Percentiles rank a stretch among this genome's conserved stretches.
phyloP scores from a whole-genome alignment of 2,888 invertebrate genomes.

The Theretra japonica region DNA sequence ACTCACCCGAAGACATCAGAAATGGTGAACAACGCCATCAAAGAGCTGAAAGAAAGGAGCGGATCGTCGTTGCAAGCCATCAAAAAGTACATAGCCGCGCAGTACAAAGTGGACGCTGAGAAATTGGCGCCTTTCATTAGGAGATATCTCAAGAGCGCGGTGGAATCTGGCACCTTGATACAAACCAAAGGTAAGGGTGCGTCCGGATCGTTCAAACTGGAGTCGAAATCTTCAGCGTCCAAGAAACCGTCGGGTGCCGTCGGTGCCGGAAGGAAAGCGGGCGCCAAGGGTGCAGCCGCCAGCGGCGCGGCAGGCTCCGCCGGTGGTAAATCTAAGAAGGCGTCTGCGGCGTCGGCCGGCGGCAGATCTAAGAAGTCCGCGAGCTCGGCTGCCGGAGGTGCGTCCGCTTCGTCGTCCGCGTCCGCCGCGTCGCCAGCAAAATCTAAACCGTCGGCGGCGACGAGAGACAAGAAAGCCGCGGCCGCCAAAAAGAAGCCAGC shows the following conservation, averaged over 20 bases:
- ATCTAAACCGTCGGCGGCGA: conserved; percentile 36
- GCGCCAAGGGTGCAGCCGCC: conserved; percentile 41
- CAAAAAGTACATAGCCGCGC: conserved; percentile 86
- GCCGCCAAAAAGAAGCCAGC: conserved; percentile 51
- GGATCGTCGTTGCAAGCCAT: conserved; percentile 85
- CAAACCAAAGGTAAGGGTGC: conserved; percentile 85
- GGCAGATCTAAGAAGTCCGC: conserved; percentile 18
- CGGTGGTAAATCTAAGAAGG: conserved; percentile 41
- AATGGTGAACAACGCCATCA: conserved; percentile 85
- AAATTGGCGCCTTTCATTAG: conserved; percentile 85
- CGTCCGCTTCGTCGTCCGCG: neutral
- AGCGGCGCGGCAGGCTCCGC: conserved; percentile 47
- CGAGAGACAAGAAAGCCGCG: conserved; percentile 50
- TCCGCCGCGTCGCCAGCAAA: conserved; percentile 42
- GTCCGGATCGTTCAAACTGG: conserved; percentile 73
- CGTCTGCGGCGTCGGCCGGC: conserved; percentile 32
- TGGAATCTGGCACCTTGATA: conserved; percentile 79
- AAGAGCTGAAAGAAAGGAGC: conserved; percentile 80
- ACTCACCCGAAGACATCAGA: conserved; percentile 56
- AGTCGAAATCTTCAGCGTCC: conserved; percentile 50
- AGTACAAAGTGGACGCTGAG: conserved; percentile 85
- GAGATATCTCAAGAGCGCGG: conserved; percentile 81
- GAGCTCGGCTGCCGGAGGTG: conserved; percentile 28
- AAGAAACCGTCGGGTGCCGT: conserved; percentile 29
- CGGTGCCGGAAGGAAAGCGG: conserved; percentile 34